These are phyloP conservation scores for Erethizon dorsatum DNA, from an alignment of 2,797 vertebrate genomes.

Conservation along the genomic window DNA sequence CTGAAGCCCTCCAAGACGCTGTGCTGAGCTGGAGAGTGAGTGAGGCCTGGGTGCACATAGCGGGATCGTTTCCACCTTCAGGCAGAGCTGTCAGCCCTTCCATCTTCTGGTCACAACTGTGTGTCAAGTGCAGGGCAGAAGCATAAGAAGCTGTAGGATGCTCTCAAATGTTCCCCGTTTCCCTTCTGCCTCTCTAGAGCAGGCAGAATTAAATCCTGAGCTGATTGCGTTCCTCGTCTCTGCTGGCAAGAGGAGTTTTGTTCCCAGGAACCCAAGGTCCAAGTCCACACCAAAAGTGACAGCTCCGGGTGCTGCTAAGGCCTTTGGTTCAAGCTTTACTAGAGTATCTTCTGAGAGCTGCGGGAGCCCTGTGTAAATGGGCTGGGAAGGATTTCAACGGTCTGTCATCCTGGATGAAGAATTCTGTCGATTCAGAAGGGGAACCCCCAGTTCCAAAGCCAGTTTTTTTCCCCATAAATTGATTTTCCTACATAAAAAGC, in stretches of 20 bases:
- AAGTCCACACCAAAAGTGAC: background rate
- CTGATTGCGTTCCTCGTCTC: background rate
- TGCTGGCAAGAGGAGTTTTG: background rate
- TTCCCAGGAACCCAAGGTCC: background rate
- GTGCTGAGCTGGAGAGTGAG: background rate
- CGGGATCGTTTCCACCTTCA: background rate
- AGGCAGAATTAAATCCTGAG: background rate
- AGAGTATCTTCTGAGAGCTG: background rate
- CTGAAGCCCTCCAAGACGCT: background rate
- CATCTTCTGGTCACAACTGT: background rate
- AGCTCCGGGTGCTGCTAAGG: background rate
- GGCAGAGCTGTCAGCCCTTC: background rate
- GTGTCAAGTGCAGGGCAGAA: background rate
- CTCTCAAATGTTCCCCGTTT: too few species aligned
- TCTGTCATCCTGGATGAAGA: conserved; percentile 32
- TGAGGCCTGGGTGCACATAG: background rate
- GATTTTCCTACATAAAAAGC: background rate
- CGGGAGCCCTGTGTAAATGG: background rate
- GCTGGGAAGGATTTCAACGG: background rate
- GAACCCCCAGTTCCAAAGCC: background rate
- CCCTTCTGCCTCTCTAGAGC: background rate
- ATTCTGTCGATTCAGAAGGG: conserved; percentile 13
- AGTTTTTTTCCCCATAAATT: background rate
- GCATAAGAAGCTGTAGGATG: background rate
- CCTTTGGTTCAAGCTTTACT: background rate